phyloP scores from a whole-genome alignment of 2,113 vertebrate species.

The Callipepla squamata region DNA sequence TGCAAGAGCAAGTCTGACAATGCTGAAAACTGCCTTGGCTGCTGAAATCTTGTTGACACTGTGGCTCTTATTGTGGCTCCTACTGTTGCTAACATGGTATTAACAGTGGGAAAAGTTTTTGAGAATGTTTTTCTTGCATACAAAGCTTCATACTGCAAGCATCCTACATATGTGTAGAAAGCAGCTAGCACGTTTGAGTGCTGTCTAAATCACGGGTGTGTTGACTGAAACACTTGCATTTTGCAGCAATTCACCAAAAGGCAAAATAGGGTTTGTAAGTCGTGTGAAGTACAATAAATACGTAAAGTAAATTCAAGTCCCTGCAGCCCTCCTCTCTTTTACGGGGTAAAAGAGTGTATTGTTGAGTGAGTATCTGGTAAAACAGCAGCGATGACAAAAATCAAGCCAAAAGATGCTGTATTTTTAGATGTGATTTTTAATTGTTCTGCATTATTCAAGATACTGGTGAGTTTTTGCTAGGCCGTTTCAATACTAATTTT shows the following conservation, averaged over 20 bases:
- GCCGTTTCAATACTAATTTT: background rate
- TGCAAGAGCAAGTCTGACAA: slow-evolving; percentile 60
- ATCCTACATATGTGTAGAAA: background rate
- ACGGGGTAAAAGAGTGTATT: background rate
- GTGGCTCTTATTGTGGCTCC: slow-evolving; percentile 55
- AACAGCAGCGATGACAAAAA: background rate
- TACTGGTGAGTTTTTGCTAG: background rate
- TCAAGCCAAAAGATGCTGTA: background rate
- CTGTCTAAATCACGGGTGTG: slow-evolving; percentile 9
- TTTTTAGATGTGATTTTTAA: slow-evolving; percentile 3
- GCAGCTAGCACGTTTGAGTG: slow-evolving; percentile 19
- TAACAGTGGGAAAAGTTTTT: slow-evolving; percentile 64
- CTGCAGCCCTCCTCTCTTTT: background rate
- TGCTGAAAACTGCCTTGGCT: slow-evolving; percentile 70
- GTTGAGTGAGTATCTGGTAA: background rate
- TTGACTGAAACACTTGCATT: slow-evolving; percentile 28
- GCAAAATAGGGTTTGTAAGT: background rate
- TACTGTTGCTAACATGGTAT: slow-evolving; percentile 68
- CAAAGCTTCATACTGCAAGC: slow-evolving; percentile 47
- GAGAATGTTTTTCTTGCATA: slow-evolving; percentile 47
- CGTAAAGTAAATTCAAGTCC: background rate
- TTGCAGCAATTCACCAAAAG: slow-evolving; percentile 1
- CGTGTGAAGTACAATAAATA: background rate
- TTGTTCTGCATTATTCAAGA: background rate
- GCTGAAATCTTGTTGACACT: slow-evolving; percentile 49